Evolutionary conservation across 2,888 invertebrate species (phyloP), one percentile per base, ranked within the genome.

Genomic region (Andrena marginata): DNA sequence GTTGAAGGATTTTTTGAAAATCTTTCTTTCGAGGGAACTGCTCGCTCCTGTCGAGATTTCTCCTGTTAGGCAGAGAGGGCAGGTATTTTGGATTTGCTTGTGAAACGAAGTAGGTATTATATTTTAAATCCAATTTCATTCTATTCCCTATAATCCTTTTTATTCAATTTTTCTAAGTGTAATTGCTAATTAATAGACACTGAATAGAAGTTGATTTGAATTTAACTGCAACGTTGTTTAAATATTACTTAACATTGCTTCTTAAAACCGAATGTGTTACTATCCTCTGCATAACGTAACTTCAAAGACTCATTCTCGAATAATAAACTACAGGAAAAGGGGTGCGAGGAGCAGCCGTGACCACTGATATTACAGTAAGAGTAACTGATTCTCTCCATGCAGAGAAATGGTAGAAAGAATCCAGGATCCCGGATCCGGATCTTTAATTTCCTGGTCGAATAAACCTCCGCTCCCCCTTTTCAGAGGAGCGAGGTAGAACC

Each of bases 371-470:
- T 48, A 48, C 65, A 63, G 68, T 78, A 68, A 56, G 23, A 49
- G 51, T 62, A 26, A 64, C 29, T 26, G 33, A 68, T 67, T 35
- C 29, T 69, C 33, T 23, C 23, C 13, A 31, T 23, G 67, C 20
- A 6, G 31, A 49, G 23, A 49, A 49, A 35, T 29, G 5, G 56
- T 68, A 16, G 63, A 6, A 33, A 20, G 35, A 16, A 72, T 48
- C 29, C 29, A n/a, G 35, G 75, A 42, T 8, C 62, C 23, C 26
- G 68, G 10, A 69, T 8, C 80, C 74, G 74, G 75, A 82, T 76
- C 76, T 76, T 82, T 82, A 82, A 82, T 82, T 82, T 82, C 70
- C 82, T 76, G 70, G 8, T 29, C 20, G 80, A 56, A 68, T 71
- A 82, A 75, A 82, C 65, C 65, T 23, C 26, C 62, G 42, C 62